Evolutionary conservation across 2,113 vertebrate genomes (phyloP), one percentile per base, ranked within the genome.

Genomic region (Pseudolaguvia tuberculata): DNA sequence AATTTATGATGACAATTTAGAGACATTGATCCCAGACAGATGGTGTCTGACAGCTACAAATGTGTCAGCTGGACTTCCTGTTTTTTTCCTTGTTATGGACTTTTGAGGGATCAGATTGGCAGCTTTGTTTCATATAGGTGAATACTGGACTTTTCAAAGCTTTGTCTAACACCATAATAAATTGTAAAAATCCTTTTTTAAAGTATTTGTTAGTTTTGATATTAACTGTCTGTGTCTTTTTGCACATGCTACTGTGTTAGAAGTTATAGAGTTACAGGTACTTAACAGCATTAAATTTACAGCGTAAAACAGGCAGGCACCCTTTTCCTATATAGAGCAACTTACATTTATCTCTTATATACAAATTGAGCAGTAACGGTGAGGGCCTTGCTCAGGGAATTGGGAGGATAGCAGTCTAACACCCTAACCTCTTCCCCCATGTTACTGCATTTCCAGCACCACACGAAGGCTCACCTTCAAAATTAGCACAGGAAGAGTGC

Each of bases 1-100:
- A 77, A 31, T 72, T 81, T 73, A 81, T 79, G 75, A 77, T 61
- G 74, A 77, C 45, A 53, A 69, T 81, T 72, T 75, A 58, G 75
- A 72, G 68, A 73, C 70, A 80, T 75, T 70, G 77, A 75, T 65
- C 29, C 45, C 6, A 62, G 59, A 21, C 53, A 62, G 68, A 62
- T 31, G 50, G 67, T 62, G 61, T 77, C 77, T 71, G 61, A 81
- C 77, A 77, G 73, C 59, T 58, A 52, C 18, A 53, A 52, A 72
- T 78, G 65, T 72, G 66, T 69, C 75, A 57, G 42, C 14, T 53
- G 61, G 78, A 76, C 53, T 67, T 76, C 25, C n/a, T n/a, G 53
- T 58, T 62, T 18, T 52, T 14, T 52, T 78, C 25, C 35, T 51
- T 57, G 31, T 69, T 66, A 74, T 74, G 72, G 77, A 70, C 63